Conservation (phyloP, 2,888 invertebrate species). For the Stratiomys singularior region DNA sequence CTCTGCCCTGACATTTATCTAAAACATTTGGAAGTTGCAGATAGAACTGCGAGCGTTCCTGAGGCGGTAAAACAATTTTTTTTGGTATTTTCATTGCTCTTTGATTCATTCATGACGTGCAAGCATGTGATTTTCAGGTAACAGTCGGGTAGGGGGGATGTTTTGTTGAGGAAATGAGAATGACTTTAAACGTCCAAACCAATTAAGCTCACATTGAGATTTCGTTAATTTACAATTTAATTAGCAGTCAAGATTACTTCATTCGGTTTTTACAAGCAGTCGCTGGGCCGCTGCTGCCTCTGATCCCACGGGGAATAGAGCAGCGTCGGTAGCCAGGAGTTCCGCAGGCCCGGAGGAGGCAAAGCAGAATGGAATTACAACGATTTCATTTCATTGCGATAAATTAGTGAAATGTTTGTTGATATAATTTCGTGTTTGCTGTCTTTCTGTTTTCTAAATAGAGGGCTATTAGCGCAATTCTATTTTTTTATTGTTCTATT, state of each 20-base stretch:
- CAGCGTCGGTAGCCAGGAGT: too few relatives aligned
- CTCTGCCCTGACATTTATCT: neutral
- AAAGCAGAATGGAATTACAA: neutral
- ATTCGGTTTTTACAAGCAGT: neutral
- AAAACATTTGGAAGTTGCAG: too few relatives aligned
- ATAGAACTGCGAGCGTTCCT: too few relatives aligned
- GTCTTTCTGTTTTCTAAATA: neutral
- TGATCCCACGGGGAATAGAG: too few relatives aligned
- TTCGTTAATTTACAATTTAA: neutral
- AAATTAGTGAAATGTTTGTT: constrained; percentile 27
- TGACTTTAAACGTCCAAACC: too few relatives aligned
- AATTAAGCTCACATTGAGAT: neutral
- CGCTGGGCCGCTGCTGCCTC: neutral
- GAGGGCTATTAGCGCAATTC: constrained; percentile 18
- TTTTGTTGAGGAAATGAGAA: too few relatives aligned
- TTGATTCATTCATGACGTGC: too few relatives aligned
- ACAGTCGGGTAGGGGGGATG: too few relatives aligned
- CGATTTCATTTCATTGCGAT: constrained; percentile 2
- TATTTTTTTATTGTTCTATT: constrained; percentile 21
- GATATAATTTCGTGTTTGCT: constrained; percentile 20
- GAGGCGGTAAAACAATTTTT: too few relatives aligned
- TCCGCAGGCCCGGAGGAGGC: neutral
- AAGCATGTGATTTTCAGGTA: too few relatives aligned
- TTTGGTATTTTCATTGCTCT: too few relatives aligned
- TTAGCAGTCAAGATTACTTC: constrained; percentile 8